Conservation (phyloP, 2,888 invertebrate species). For the Gandaritis pyraliata region DNA sequence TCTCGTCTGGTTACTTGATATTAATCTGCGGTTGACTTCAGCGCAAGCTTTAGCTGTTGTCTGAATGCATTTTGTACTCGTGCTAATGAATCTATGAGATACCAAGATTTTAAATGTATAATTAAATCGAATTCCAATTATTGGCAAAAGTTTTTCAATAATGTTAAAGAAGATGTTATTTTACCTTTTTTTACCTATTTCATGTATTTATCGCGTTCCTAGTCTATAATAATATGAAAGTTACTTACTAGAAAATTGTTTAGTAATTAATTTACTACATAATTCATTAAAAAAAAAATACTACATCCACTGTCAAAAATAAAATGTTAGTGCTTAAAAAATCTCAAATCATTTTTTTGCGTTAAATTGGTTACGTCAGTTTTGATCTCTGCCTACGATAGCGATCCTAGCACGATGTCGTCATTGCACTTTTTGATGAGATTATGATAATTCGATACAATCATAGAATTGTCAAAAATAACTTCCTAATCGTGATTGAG, state of each 20-base stretch:
- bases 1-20: slow-evolving; percentile 49
- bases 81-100: slow-evolving; percentile 30
- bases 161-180: no score
- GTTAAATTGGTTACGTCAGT: slow-evolving; percentile 21
- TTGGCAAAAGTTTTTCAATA: neutral
- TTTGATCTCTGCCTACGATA: slow-evolving; percentile 18
- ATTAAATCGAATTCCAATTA: neutral
- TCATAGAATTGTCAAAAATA: slow-evolving; percentile 30
- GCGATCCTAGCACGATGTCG: slow-evolving; percentile 14
- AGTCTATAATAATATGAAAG: no score
- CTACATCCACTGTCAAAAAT: neutral
- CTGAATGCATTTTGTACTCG: slow-evolving; percentile 25
- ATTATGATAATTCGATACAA: slow-evolving; percentile 28
- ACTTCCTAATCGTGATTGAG: slow-evolving; percentile 28
- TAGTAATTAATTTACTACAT: no score
- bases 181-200: no score
- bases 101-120: no score
- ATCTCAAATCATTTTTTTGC: slow-evolving; percentile 3
- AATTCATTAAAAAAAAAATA: no score
- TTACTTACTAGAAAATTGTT: no score
- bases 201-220: no score
- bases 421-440: slow-evolving; percentile 5
- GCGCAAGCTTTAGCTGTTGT: slow-evolving; percentile 43
- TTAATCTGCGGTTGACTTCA: slow-evolving; percentile 48
- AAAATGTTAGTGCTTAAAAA: no score